Base-by-base conservation (phyloP, 2,113 vertebrate species). In the Apaloderma vittatum region DNA sequence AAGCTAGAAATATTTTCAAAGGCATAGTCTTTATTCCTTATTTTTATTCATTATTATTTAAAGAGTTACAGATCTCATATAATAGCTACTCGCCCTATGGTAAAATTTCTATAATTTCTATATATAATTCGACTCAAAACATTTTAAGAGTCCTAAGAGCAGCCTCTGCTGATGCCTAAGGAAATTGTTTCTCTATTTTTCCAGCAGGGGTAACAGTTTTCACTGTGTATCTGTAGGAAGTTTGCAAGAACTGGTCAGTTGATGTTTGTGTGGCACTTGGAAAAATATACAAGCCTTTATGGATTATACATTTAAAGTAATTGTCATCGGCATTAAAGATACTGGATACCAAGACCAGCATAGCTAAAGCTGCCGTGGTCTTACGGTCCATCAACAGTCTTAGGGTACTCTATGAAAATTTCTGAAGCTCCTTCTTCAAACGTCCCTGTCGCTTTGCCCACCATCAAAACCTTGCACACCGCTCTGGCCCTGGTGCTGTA, bases 151-250 rank as follows among this genome's bases (percentile, higher is more conserved):
- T 71, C 57, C 49, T 46, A 77, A 91, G 80, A 95, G 80, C 89
- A 93, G 81, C 89, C 84, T 93, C 84, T 93, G 67, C 90, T 81
- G 86, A 59, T 88, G 76, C 59, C 21, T 12, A 15, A 52, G 34
- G 61, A 93, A 93, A 91, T 43, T 36, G 89, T 93, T 89, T 65
- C 90, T 78, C 26, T 29, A 0, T n/a, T 91, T 89, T 84, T 52
- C 26, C 58, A 24, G 29, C 3, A 29, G 18, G 55, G 36, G 20
- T 29, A 54, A 23, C 23, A 45, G 29, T 55, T 79, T 58, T 58
- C 51, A 12, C 26, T 37, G 71, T 24, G 3, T 37, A 34, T 37
- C 37, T 1, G 0, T 12, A 22, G 51, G 52, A 59, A 78, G 13
- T 72, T 81, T 46, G 15, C 22, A 43, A 71, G 51, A 76, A 67